phyloP scores from a whole-genome alignment of 2,113 vertebrate genomes.

The Cichladusa arquata region DNA sequence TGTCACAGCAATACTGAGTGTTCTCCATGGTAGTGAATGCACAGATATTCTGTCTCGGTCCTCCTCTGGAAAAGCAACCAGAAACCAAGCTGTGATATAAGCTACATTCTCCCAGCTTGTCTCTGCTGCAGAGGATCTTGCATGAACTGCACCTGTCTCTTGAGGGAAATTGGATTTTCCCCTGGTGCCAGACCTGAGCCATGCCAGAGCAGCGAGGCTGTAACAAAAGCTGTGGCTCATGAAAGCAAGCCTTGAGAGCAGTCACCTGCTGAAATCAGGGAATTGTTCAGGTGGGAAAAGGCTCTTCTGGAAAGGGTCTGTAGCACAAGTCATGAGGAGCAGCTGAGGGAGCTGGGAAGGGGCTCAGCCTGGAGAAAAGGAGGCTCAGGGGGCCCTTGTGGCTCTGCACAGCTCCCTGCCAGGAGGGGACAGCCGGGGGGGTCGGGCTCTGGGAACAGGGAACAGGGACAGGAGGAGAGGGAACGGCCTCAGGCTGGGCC shows the following conservation, averaged over 20 bases:
- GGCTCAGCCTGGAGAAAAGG: background rate
- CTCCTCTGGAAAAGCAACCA: background rate
- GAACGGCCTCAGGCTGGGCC: background rate
- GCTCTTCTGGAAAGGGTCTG: background rate
- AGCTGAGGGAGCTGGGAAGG: background rate
- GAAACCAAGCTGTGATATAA: background rate
- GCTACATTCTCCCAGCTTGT: background rate
- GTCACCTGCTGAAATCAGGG: background rate
- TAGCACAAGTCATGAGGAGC: background rate
- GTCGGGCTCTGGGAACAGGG: background rate
- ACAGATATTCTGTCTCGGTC: background rate
- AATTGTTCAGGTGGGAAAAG: background rate
- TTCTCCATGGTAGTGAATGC: background rate
- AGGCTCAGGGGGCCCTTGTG: background rate
- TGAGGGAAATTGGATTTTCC: background rate
- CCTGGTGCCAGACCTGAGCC: background rate
- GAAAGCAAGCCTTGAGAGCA: background rate
- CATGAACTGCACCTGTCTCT: background rate
- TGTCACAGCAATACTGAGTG: constrained; percentile 1
- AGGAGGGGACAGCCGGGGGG: background rate
- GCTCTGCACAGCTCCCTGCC: background rate
- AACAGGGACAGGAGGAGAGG: background rate
- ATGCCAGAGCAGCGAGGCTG: background rate
- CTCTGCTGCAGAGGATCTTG: background rate
- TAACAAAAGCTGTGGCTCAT: background rate